A percentile compares a stretch with the other conserved stretches of the same genome.
Conservation (phyloP, 2,797 vertebrate species). For the Cirrhinus molitorella region DNA sequence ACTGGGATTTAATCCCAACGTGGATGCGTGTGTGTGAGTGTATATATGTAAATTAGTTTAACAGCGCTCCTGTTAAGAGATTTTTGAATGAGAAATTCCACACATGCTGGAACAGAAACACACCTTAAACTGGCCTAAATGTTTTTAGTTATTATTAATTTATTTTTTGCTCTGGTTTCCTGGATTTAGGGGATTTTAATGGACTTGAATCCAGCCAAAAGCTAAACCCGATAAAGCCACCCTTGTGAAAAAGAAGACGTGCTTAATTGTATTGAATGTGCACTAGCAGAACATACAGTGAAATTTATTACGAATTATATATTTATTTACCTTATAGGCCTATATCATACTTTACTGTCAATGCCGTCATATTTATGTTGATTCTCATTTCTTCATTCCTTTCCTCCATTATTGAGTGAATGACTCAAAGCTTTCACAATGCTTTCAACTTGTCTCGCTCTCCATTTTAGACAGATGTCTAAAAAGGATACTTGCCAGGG, state of each 20-base stretch:
- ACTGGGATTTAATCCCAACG: not conserved
- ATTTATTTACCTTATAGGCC: too few relatives aligned
- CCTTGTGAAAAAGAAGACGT: not conserved
- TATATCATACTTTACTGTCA: not conserved
- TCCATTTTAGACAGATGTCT: constrained; percentile 20
- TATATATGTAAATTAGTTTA: not conserved
- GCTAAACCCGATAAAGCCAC: not conserved
- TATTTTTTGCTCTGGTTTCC: not conserved
- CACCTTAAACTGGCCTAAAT: not conserved
- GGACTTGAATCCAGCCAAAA: too few relatives aligned
- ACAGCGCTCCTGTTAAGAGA: not conserved
- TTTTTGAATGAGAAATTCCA: not conserved
- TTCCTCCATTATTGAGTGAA: constrained; percentile 22
- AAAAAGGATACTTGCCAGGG: not conserved
- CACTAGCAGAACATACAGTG: too few relatives aligned
- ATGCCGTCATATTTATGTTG: not conserved
- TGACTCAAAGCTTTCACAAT: constrained; percentile 55
- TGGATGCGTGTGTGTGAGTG: too few relatives aligned
- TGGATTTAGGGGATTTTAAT: not conserved
- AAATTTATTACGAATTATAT: not conserved
- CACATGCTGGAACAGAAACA: not conserved
- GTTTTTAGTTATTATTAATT: too few relatives aligned
- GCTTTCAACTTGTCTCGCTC: constrained; percentile 43
- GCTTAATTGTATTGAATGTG: too few relatives aligned
- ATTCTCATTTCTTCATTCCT: not conserved